A percentile compares a stretch with the other conserved stretches of the same genome.
These are phyloP conservation scores for Prochilodus magdalenae DNA, from an alignment of 2,113 vertebrate species.

Conservation along the genomic window DNA sequence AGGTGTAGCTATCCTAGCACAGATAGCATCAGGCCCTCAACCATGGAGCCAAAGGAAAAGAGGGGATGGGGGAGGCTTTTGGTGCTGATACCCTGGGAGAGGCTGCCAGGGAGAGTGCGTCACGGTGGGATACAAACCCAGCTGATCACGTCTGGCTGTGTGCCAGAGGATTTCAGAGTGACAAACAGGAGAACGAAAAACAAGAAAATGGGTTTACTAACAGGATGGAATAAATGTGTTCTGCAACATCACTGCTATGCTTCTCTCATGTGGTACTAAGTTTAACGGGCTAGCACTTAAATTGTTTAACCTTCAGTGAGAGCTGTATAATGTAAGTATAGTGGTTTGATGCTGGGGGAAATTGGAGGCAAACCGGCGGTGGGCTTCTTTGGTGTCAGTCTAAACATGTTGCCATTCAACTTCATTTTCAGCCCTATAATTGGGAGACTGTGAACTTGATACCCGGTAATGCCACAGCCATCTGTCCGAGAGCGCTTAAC, in stretches of 20 bases:
- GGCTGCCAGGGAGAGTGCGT: slow-evolving; percentile 23
- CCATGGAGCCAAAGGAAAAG: slow-evolving; percentile 1
- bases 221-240: neutral
- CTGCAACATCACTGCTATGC: neutral
- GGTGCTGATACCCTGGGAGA: slow-evolving; percentile 41
- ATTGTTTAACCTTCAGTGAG: too few species aligned
- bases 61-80: neutral
- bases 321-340: too few species aligned
- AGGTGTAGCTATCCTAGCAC: slow-evolving; percentile 33
- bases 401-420: too few species aligned
- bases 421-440: too few species aligned
- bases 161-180: slow-evolving; percentile 19
- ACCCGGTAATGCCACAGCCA: too few species aligned
- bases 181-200: neutral
- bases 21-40: slow-evolving; percentile 48
- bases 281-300: too few species aligned
- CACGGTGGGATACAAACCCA: neutral
- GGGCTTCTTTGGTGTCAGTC: too few species aligned
- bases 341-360: too few species aligned
- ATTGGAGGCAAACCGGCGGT: too few species aligned
- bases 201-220: neutral
- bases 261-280: too few species aligned
- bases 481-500: too few species aligned
- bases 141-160: slow-evolving; percentile 24
- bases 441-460: too few species aligned